phyloP scores from a whole-genome alignment of 1,140 invertebrate genomes.

The Cheumatopsyche charites region DNA sequence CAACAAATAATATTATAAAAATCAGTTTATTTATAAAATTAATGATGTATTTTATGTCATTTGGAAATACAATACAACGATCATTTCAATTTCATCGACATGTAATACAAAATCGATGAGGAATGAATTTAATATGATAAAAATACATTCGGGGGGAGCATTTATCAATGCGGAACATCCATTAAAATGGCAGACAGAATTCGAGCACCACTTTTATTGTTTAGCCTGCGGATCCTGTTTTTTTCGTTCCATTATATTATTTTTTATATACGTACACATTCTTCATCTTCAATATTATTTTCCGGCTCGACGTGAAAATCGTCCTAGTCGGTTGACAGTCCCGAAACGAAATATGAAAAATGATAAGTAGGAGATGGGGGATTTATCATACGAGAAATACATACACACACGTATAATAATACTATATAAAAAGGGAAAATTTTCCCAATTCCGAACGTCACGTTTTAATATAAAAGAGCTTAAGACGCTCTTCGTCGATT shows the following conservation, averaged over 20 bases:
- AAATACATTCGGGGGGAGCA: too few species aligned
- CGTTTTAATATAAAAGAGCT: constrained; percentile 36
- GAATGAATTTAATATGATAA: too few species aligned
- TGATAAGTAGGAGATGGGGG: constrained; percentile 32
- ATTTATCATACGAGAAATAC: constrained; percentile 16
- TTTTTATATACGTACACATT: too few species aligned
- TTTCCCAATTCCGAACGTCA: constrained; percentile 34
- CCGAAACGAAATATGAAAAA: constrained; percentile 36
- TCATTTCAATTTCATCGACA: too few species aligned
- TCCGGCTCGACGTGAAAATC: constrained; percentile 7
- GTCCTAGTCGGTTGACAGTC: constrained; percentile 23
- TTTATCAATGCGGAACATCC: too few species aligned
- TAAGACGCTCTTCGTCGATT: constrained; percentile 5
- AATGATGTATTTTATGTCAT: too few species aligned
- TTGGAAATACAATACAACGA: too few species aligned
- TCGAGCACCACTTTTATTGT: constrained; percentile 4
- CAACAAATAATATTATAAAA: too few species aligned
- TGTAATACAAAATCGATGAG: too few species aligned
- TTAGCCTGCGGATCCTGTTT: constrained; percentile 1
- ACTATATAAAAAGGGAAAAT: constrained; percentile 22
- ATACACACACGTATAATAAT: too few species aligned
- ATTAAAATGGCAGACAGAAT: too few species aligned
- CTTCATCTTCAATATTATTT: background rate
- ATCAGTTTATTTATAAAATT: too few species aligned
- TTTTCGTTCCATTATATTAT: background rate